Base-by-base conservation (phyloP, 2,888 invertebrate species). In the Parthenolecanium corni region DNA sequence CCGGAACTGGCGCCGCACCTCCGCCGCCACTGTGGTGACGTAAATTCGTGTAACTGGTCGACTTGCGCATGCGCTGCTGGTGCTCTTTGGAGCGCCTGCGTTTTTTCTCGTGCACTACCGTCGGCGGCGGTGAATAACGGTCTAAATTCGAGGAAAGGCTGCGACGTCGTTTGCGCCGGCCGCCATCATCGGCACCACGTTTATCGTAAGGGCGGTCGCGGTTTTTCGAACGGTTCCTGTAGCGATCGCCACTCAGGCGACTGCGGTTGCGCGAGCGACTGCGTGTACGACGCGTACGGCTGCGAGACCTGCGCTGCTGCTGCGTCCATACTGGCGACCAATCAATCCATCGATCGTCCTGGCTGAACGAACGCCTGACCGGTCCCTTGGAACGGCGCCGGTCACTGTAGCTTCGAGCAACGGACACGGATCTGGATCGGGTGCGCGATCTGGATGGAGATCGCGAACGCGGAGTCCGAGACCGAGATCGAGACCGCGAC, bases 331-430 rank as follows among this genome's bases (percentile, higher is more conserved):
- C 53, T 16, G 66, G 67, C 6, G 67, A 66, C 46, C 67, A 57
- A 65, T 65, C 64, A 23, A 66, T 66, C 64, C 70, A 70, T 61
- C 69, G 66, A 4, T 70, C 65, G 56, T 69, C 65, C 66, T 69
- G 67, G 62, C 68, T 65, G 66, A 70, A 67, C 66, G 69, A 67
- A 11, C 73, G 66, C 47, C 66, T 53, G 3, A 62, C 67, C 49
- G 66, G 68, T 36, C 67, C 67, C 40, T 38, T 64, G 24, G 9
- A 42, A 49, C 3, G 70, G 69, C n/a, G 68, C 64, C 6, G 69
- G 68, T 47, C 71, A 66, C 20, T 20, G 14, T 52, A 62, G 24
- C 58, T 49, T 2, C 5, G 12, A 3, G 69, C 57, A 52, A 66
- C 44, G 61, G 70, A 65, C 61, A 65, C 49, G 65, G 69, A 66